Conservation (phyloP, 2,888 invertebrate species). For the Macrophya alboannulata region DNA sequence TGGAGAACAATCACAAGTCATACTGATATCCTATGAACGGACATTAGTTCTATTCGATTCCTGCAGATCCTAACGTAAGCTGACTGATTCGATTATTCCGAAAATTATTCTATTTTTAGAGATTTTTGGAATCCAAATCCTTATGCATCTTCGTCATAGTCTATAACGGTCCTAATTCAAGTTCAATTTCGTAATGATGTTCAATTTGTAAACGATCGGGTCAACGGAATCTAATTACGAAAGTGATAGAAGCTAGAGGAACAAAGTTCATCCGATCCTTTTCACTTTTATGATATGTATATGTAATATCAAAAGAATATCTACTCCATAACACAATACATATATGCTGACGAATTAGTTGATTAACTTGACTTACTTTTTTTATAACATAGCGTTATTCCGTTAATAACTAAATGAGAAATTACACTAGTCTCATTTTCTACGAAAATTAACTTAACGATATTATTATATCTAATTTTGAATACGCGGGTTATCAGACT, state of each 20-base stretch:
- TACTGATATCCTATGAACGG: neutral
- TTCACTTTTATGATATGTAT: neutral
- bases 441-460: neutral
- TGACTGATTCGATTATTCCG: neutral
- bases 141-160: neutral
- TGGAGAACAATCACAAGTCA: slow-evolving; percentile 1
- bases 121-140: neutral
- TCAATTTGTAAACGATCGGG: neutral
- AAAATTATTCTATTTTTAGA: neutral
- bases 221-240: neutral
- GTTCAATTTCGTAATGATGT: neutral
- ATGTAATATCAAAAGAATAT: neutral
- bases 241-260: neutral
- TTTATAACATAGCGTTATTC: neutral
- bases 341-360: neutral
- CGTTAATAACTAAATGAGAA: neutral
- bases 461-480: slow-evolving; percentile 8
- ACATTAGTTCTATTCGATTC: neutral
- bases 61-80: neutral
- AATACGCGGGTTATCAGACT: neutral
- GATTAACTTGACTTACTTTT: neutral
- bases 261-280: neutral
- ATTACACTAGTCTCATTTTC: neutral
- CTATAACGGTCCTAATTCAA: neutral
- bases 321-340: neutral